Conservation (phyloP, 1,140 invertebrate species). For the Atta texana region DNA sequence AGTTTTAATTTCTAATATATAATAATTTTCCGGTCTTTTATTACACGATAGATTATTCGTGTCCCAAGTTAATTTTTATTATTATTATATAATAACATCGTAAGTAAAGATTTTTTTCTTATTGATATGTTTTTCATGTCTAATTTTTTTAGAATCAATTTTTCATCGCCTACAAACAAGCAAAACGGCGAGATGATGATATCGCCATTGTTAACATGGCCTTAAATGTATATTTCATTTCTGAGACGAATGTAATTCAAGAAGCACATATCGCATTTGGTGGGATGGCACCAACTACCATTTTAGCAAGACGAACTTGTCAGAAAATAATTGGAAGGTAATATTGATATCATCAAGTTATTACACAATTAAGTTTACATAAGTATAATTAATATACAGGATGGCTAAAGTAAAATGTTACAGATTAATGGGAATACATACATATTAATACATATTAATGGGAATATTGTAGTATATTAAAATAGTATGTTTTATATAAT, state of each 20-base stretch:
- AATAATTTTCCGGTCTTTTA: too few species aligned
- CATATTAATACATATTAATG: too few species aligned
- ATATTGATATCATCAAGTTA: conserved; percentile 30
- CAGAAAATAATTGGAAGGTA: conserved; percentile 88
- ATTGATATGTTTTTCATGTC: neutral
- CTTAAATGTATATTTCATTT: conserved; percentile 89
- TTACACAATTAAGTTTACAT: conserved; percentile 5
- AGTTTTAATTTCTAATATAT: neutral
- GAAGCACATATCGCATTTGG: conserved; percentile 92
- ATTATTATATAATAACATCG: too few species aligned
- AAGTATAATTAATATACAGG: neutral
- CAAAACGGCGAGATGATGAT: conserved; percentile 96
- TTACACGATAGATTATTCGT: too few species aligned
- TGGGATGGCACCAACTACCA: conserved; percentile 96
- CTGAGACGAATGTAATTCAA: conserved; percentile 87
- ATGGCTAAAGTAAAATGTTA: too few species aligned
- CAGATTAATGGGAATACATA: too few species aligned
- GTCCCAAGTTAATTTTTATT: too few species aligned
- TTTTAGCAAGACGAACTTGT: conserved; percentile 91
- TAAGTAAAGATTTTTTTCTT: too few species aligned
- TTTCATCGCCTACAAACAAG: conserved; percentile 96
- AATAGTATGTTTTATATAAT: neutral
- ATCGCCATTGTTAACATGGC: conserved; percentile 98
- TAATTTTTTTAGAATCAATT: conserved; percentile 89
- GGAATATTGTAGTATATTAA: too few species aligned